phyloP scores from a whole-genome alignment of 2,113 vertebrate species.

The Rynchops niger region DNA sequence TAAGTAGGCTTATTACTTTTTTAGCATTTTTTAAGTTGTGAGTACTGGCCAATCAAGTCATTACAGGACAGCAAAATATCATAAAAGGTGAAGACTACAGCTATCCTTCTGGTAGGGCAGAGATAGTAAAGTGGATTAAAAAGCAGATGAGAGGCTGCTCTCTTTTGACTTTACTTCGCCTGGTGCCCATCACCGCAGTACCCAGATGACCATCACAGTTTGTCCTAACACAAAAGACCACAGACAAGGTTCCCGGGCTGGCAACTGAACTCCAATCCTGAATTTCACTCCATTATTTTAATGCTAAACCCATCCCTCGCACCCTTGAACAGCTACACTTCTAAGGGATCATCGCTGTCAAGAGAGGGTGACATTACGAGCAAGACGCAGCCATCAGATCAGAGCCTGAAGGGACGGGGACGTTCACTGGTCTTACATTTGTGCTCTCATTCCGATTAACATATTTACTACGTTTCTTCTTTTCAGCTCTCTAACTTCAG shows the following conservation, averaged over 20 bases:
- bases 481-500: neutral
- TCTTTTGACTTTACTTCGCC: neutral
- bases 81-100: neutral
- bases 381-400: neutral
- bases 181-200: neutral
- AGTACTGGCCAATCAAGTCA: neutral
- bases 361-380: neutral
- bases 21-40: neutral
- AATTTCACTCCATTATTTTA: neutral
- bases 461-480: neutral
- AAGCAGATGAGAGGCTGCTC: neutral
- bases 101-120: neutral
- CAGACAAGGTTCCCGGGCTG: neutral
- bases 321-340: neutral
- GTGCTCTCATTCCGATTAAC: neutral
- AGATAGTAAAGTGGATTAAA: neutral
- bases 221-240: neutral
- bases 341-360: neutral
- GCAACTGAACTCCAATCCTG: neutral
- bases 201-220: neutral
- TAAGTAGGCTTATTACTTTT: neutral
- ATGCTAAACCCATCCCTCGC: neutral
- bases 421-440: neutral
- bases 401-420: neutral
- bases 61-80: neutral